Base-by-base conservation (phyloP, 2,888 invertebrate genomes). In the Cylloceria caligata region DNA sequence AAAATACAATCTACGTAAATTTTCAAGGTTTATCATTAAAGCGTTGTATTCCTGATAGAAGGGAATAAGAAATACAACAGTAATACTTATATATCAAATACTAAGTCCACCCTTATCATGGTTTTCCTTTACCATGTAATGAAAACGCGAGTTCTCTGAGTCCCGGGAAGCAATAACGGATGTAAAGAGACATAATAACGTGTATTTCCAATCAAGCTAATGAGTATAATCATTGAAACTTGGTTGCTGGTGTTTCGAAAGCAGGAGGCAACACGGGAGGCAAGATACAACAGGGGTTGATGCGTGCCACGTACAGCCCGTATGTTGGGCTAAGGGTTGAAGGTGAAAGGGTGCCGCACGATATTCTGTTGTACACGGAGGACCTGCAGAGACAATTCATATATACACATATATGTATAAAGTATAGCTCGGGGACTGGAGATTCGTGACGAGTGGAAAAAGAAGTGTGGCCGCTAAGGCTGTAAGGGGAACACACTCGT, bases 131-230 rank as follows among this genome's bases (percentile, higher is more conserved):
- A 30, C 3, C 30, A 5, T 30, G 30, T 68, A 57, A 65, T 45
- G 81, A 67, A 77, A 77, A 83, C 73, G 27, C 72, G 62, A 60
- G 21, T 45, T 77, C 57, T 57, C n/a, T 16, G n/a, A 30, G 60
- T 36, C 16, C 7, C 34, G 60, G 34, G 24, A 36, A 60, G 16
- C 4, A 36, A 9, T 36, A 84, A 74, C 60, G 62, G 80, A 81
- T 77, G 60, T 16, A 55, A 34, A 42, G 55, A 60, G 30, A 60
- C n/a, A 83, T 86, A 88, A 88, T 87, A 87, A 86, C 84, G 85
- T 83, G 86, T 86, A 86, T 88, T 87, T 88, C 86, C 88, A 89
- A 91, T 90, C 87, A 88, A 87, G 83, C 87, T 90, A 90, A 90
- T 89, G 88, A 88, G 87, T 88, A 85, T 88, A 89, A 89, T 89